A percentile compares a stretch with the other conserved stretches of the same genome.
Evolutionary conservation across 2,888 invertebrate species (phyloP).

Genomic region (Coenonympha glycerion): DNA sequence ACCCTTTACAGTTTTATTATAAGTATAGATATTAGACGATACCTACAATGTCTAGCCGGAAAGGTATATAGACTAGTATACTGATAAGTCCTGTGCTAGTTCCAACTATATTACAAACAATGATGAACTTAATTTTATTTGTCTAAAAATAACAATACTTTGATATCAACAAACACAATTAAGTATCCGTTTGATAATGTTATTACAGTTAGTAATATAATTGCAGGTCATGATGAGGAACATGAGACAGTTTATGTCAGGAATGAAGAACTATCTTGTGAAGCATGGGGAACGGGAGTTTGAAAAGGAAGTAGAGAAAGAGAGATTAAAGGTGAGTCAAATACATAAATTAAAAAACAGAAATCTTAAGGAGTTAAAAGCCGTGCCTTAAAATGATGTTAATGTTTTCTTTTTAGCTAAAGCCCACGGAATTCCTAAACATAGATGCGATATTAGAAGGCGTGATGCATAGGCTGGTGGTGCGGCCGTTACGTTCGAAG

Average conservation of each 20-base stretch:
- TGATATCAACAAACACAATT: not conserved
- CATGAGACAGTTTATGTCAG: slow-evolving; percentile 97
- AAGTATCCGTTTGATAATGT: not conserved
- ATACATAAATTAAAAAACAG: not conserved
- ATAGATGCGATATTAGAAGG: slow-evolving; percentile 96
- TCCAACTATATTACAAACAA: not conserved
- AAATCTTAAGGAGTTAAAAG: not conserved
- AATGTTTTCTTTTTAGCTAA: slow-evolving; percentile 74
- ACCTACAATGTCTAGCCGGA: not conserved
- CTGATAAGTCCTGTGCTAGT: slow-evolving; percentile 7
- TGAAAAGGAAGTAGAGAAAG: slow-evolving; percentile 91
- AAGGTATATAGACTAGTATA: not conserved
- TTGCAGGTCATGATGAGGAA: slow-evolving; percentile 86
- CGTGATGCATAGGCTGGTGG: slow-evolving; percentile 93
- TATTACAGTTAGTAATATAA: slow-evolving; percentile 6
- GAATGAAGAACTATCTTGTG: slow-evolving; percentile 98
- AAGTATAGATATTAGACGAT: too few species aligned
- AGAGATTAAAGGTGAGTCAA: slow-evolving; percentile 81
- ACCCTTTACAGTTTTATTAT: too few species aligned
- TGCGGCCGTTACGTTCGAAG: slow-evolving; percentile 88
- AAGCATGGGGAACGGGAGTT: slow-evolving; percentile 96
- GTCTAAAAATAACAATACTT: slow-evolving; percentile 2
- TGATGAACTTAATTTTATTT: slow-evolving; percentile 6
- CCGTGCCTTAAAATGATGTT: not conserved
- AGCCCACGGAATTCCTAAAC: slow-evolving; percentile 94